phyloP scores from a whole-genome alignment of 2,797 vertebrate genomes.

The Phylloscopus collybita region DNA sequence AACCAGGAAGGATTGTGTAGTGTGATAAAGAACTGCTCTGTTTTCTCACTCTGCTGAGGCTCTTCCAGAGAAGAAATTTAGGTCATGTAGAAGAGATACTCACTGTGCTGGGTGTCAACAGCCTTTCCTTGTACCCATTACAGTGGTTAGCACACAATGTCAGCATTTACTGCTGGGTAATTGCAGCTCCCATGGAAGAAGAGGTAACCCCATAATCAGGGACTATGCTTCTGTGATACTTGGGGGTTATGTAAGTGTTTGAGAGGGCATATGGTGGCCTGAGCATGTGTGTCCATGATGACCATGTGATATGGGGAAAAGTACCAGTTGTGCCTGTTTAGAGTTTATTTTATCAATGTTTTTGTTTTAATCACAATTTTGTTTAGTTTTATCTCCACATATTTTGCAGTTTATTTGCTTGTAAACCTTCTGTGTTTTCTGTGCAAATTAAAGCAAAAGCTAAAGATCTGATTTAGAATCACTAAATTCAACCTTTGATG shows the following conservation, averaged over 20 bases:
- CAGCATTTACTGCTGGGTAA: neutral
- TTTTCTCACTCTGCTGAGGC: neutral
- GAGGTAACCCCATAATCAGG: neutral
- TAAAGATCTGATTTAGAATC: neutral
- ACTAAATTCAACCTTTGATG: neutral
- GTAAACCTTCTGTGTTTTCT: neutral
- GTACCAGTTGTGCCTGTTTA: neutral
- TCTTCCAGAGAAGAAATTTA: neutral
- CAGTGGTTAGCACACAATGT: neutral
- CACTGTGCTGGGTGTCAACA: neutral
- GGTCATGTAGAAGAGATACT: neutral
- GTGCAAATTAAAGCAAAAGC: neutral
- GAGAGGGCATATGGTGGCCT: neutral
- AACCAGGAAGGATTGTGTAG: neutral
- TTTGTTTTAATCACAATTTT: neutral
- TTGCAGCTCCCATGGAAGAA: neutral
- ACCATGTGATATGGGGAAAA: neutral
- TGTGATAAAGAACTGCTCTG: neutral
- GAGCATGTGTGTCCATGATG: neutral
- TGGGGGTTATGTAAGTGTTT: neutral
- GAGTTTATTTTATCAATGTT: neutral
- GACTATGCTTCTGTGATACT: neutral
- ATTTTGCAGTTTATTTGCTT: neutral
- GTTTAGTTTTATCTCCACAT: neutral
- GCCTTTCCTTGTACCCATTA: neutral